Evolutionary conservation across 2,113 vertebrate species (phyloP).

Genomic region (Ammodytes marinus): DNA sequence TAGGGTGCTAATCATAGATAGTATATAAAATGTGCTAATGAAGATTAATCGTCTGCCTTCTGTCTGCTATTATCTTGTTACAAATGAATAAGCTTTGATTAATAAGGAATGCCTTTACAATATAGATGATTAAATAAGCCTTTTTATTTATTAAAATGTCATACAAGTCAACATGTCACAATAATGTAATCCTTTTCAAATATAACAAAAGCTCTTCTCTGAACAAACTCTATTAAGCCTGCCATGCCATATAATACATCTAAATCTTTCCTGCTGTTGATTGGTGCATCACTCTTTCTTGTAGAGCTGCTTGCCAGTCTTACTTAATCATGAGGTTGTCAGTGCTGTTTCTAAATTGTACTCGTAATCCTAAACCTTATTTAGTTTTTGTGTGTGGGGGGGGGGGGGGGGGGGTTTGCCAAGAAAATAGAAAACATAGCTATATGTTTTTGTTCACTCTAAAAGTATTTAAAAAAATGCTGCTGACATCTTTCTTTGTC

Average conservation of each 20-base stretch:
- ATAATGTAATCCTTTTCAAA: background rate
- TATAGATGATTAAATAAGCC: no score
- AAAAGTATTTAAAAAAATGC: no score
- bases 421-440: background rate
- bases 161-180: background rate
- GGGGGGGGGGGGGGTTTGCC: background rate
- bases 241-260: background rate
- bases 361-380: no score
- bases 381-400: no score
- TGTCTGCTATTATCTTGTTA: background rate
- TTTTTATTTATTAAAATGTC: background rate
- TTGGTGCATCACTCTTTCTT: background rate
- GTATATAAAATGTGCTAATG: no score
- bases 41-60: background rate
- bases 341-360: background rate
- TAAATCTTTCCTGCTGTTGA: background rate
- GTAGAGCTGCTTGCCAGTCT: background rate
- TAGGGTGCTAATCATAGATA: no score
- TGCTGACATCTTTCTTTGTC: background rate
- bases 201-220: background rate
- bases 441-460: background rate
- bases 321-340: background rate
- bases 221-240: background rate
- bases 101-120: background rate
- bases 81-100: background rate